Evolutionary conservation across 2,113 vertebrate species (phyloP).

Genomic region (Diglossa brunneiventris): DNA sequence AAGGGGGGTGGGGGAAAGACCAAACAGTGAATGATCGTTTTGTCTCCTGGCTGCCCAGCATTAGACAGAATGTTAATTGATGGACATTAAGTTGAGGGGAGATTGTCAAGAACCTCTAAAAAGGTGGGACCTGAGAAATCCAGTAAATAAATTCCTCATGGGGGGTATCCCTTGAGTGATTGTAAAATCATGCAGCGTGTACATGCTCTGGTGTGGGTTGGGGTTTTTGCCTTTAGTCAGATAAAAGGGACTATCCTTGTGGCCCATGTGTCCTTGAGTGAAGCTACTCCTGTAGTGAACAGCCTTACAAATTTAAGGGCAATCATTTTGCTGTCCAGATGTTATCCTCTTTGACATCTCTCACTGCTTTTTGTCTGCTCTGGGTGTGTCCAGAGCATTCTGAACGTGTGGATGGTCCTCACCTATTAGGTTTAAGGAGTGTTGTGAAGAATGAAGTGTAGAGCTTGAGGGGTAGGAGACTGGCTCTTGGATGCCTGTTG

Average conservation of each 20-base stretch:
- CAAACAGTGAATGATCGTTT: neutral
- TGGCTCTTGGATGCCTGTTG: neutral
- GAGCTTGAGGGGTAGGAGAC: neutral
- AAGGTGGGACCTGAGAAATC: neutral
- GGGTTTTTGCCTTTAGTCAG: neutral
- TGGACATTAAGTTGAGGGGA: too few relatives aligned
- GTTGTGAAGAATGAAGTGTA: neutral
- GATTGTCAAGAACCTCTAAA: neutral
- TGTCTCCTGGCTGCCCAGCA: rapidly evolving
- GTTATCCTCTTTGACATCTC: neutral
- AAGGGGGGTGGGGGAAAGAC: neutral
- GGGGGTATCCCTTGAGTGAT: neutral
- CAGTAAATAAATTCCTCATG: neutral
- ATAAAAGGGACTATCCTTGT: neutral
- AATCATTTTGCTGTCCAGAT: neutral
- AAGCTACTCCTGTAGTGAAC: neutral
- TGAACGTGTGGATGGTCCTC: rapidly evolving
- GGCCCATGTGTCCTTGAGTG: neutral
- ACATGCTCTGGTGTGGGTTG: neutral
- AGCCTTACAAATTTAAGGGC: neutral
- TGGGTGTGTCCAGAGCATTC: neutral
- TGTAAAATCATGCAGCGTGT: neutral
- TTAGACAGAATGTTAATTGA: neutral
- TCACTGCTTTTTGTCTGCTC: neutral
- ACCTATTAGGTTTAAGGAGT: neutral